Conservation (phyloP, 2,888 invertebrate species). For the Nomada flava region DNA sequence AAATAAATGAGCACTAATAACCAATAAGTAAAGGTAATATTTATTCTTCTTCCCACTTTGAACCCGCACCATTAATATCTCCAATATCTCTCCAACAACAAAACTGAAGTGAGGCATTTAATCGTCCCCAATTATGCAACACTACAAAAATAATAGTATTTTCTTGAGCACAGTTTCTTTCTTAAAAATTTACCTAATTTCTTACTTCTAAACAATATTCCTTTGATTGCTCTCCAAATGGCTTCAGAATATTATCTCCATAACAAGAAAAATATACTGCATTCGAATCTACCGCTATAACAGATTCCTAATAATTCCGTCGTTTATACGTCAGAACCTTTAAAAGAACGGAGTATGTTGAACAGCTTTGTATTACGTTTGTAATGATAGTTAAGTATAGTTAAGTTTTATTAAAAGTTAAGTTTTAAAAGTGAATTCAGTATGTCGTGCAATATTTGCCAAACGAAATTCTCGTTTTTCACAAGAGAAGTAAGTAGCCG, state of each 20-base stretch:
- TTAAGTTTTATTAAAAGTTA: neutral
- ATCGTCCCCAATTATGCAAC: too few relatives aligned
- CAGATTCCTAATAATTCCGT: conserved; percentile 13
- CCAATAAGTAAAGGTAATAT: conserved; percentile 22
- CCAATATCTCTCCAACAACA: too few relatives aligned
- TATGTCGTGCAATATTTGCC: conserved; percentile 92
- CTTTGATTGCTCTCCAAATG: neutral
- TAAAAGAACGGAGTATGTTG: neutral
- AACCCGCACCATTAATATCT: too few relatives aligned
- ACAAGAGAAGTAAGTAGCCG: conserved; percentile 88
- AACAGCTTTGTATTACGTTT: conserved; percentile 5
- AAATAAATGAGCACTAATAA: neutral
- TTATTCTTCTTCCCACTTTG: conserved; percentile 23
- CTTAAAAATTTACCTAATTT: too few relatives aligned
- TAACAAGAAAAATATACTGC: neutral
- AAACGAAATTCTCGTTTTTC: conserved; percentile 89
- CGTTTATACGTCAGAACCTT: conserved; percentile 27
- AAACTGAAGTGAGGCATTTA: too few relatives aligned
- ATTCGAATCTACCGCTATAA: conserved; percentile 8
- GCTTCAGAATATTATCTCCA: neutral
- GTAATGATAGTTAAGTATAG: conserved; percentile 39
- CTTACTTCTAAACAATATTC: neutral
- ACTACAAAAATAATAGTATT: too few relatives aligned
- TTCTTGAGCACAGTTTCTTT: too few relatives aligned
- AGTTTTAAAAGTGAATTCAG: conserved; percentile 3